These are phyloP conservation scores for Microchirus variegatus DNA, from an alignment of 2,797 vertebrate genomes.

Conservation along the genomic window DNA sequence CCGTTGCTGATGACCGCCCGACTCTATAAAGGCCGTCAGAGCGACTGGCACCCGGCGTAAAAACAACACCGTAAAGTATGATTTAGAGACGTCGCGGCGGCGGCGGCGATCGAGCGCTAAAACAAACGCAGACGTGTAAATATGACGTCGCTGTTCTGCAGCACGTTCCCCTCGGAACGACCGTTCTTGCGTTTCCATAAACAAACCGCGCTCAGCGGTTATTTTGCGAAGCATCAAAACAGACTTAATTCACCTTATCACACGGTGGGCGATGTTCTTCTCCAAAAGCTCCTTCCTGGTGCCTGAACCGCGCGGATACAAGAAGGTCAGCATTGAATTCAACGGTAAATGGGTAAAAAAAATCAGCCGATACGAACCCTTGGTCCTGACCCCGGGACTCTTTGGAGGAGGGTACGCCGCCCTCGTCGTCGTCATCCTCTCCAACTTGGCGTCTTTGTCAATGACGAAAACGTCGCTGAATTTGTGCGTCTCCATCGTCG, in stretches of 20 bases:
- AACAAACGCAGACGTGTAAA: conserved; percentile 56
- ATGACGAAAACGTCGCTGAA: conserved; percentile 65
- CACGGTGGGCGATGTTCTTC: conserved; percentile 59
- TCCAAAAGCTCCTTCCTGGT: conserved; percentile 72
- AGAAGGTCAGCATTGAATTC: not conserved
- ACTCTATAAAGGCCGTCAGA: conserved; percentile 50
- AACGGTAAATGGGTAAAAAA: not conserved
- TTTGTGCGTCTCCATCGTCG: conserved; percentile 51
- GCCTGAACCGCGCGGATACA: conserved; percentile 62
- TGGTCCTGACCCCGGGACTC: conserved; percentile 53
- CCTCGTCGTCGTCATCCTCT: conserved; percentile 60
- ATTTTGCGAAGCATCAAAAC: conserved; percentile 30
- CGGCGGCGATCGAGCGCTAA: conserved; percentile 60
- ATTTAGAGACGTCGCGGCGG: conserved; percentile 53
- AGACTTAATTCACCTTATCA: conserved; percentile 70
- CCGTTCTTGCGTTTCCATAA: conserved; percentile 37
- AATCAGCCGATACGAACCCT: conserved; percentile 57
- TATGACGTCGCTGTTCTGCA: conserved; percentile 53
- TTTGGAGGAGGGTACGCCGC: conserved; percentile 47
- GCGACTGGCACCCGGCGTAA: conserved; percentile 42
- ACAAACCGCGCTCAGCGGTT: conserved; percentile 31
- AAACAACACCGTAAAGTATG: conserved; percentile 62
- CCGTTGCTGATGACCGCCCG: conserved; percentile 41
- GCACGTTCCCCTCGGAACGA: conserved; percentile 39
- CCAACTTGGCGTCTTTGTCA: conserved; percentile 58